Evolutionary conservation across 2,113 vertebrate species (phyloP).

Genomic region (Hippocampus comes): DNA sequence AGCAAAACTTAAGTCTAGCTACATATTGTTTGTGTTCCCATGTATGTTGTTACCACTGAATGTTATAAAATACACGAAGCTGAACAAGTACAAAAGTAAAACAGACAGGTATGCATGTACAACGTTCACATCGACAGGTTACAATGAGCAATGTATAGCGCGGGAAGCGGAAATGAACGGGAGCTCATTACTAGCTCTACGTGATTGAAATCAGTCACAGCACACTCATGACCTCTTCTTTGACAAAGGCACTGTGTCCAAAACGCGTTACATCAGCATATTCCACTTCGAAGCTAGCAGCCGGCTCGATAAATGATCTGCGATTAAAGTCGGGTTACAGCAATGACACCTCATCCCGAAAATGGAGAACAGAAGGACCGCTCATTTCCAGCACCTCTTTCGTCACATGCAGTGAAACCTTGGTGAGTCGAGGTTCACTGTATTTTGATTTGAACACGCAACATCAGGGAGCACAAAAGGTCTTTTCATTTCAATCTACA

Average conservation of each 20-base stretch:
- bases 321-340: background rate
- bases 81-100: conserved; percentile 12
- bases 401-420: background rate
- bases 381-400: background rate
- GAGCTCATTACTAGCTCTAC: background rate
- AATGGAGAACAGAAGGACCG: no score
- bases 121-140: conserved; percentile 14
- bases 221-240: background rate
- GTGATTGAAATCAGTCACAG: background rate
- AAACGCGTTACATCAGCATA: background rate
- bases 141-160: background rate
- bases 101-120: conserved; percentile 7
- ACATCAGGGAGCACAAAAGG: background rate
- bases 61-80: conserved; percentile 11
- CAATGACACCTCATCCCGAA: background rate
- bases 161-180: background rate
- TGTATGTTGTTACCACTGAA: conserved; percentile 9
- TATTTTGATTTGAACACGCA: background rate
- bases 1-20: background rate
- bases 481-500: background rate
- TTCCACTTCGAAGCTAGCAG: background rate
- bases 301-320: background rate
- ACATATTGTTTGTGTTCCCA: conserved; percentile 19
- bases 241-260: conserved; percentile 51
- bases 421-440: no score